Percentiles rank a stretch among this genome's conserved stretches.
Evolutionary conservation across 2,113 vertebrate genomes (phyloP).

Genomic region (Perca schrenkii): DNA sequence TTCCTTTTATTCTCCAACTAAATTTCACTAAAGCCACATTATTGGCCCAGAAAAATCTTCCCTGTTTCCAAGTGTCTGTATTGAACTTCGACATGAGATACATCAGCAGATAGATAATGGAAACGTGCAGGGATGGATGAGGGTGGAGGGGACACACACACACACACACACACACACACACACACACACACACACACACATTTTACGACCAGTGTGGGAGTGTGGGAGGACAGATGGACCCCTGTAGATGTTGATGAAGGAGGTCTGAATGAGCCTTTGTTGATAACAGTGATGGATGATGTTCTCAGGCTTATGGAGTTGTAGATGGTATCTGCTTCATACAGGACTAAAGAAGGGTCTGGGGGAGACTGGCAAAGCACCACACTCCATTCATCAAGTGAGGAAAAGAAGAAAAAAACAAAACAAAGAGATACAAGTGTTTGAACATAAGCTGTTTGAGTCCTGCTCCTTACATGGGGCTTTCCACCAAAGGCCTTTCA

Average conservation of each 20-base stretch:
- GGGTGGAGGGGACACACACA: background rate
- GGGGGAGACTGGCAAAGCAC: slow-evolving; percentile 30
- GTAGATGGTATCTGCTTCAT: slow-evolving; percentile 62
- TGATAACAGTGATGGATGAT: slow-evolving; percentile 67
- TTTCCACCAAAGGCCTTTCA: slow-evolving; percentile 56
- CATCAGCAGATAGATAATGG: slow-evolving; percentile 22
- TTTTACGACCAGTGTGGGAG: slow-evolving; percentile 35
- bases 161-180: slow-evolving; percentile 4
- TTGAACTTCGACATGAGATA: slow-evolving; percentile 22
- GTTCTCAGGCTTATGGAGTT: slow-evolving; percentile 25
- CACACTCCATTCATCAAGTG: slow-evolving; percentile 42
- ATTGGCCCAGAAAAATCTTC: slow-evolving; percentile 19
- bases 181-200: slow-evolving; percentile 1
- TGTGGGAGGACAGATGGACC: slow-evolving; percentile 37
- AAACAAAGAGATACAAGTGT: slow-evolving; percentile 45
- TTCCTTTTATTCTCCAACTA: slow-evolving; percentile 27
- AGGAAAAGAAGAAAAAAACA: slow-evolving; percentile 14
- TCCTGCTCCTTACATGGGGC: slow-evolving; percentile 62
- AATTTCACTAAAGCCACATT: slow-evolving; percentile 18
- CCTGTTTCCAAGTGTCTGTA: background rate
- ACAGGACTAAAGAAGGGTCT: slow-evolving; percentile 37
- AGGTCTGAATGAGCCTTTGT: slow-evolving; percentile 59
- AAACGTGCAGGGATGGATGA: slow-evolving; percentile 35
- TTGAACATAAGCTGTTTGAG: slow-evolving; percentile 52
- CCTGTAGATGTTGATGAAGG: slow-evolving; percentile 30